Base-by-base conservation (phyloP, 2,113 vertebrate genomes). In the Panthera leo region DNA sequence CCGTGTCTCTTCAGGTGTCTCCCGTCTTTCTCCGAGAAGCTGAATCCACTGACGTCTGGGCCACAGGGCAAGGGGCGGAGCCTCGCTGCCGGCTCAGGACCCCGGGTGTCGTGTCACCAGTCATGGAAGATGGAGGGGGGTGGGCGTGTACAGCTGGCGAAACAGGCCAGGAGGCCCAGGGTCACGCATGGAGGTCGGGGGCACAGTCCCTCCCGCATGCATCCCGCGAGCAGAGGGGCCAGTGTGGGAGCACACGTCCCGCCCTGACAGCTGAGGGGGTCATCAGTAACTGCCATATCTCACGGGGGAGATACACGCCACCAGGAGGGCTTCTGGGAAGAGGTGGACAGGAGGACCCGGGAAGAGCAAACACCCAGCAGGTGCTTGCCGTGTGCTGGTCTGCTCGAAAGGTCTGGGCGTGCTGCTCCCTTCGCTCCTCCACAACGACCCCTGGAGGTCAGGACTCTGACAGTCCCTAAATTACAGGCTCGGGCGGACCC, bases 51-150 rank as follows among this genome's bases (percentile, higher is more conserved):
- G 45, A 45, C 5, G 6, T 39, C n/a, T 39, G 25, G 34, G n/a
- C 71, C 3, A 0, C 42, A 3, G 42, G 45, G 58, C 27, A 0
- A 13, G 34, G 68, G 53, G 31, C 14, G 3, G 18, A 34, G 42
- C 42, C 27, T 63, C 12, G 8, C 9, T 42, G 45, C 58, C 0
- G 0, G 5, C 71, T 29, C 9, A 13, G 27, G 42, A 16, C 36
- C 18, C 1, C 0, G 1, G 9, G 45, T 3, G 45, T 4, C 2
- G 0, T 2, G 25, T 73, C n/a, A 10, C 61, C 36, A 45, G 42
- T 39, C 83, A 34, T 7, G 10, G 48, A 53, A 78, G 19, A 42
- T 7, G 19, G 45, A 78, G 65, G 58, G 13, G 0, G 19, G 29
- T 0, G 7, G 1, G 27, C 63, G 1, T 18, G 39, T 34, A n/a